Conservation (phyloP, 2,888 invertebrate genomes). For the Troglohyphantes excavatus region DNA sequence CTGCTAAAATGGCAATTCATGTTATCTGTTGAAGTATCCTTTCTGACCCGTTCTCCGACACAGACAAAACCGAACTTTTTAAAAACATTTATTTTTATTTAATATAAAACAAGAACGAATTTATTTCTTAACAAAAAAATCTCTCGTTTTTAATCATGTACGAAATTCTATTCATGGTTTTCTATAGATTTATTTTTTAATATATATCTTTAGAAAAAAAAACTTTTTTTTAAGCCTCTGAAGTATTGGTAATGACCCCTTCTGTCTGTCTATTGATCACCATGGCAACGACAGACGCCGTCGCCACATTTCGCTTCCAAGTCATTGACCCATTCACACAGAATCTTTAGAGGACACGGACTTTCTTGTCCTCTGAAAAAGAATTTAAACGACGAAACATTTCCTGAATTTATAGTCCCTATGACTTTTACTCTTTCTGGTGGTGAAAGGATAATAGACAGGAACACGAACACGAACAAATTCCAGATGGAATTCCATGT, state of each 20-base stretch:
- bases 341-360: background rate
- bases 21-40: too few species aligned
- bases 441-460: background rate
- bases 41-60: too few species aligned
- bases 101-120: too few species aligned
- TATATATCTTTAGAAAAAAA: too few species aligned
- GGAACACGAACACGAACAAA: background rate
- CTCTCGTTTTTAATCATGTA: too few species aligned
- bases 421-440: background rate
- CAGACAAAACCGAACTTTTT: too few species aligned
- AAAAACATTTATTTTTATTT: too few species aligned
- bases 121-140: too few species aligned
- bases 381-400: background rate
- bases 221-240: background rate
- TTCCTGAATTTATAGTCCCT: background rate
- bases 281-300: too few species aligned
- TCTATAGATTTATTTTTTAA: too few species aligned
- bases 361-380: constrained; percentile 6
- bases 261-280: constrained; percentile 34
- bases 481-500: background rate
- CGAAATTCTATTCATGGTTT: too few species aligned
- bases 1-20: too few species aligned
- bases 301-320: background rate
- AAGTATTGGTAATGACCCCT: constrained; percentile 47
- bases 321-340: constrained; percentile 59